Evolutionary conservation across 1,140 invertebrate genomes (phyloP), one percentile per base, ranked within the genome.

Genomic region (Anthonomus grandis): DNA sequence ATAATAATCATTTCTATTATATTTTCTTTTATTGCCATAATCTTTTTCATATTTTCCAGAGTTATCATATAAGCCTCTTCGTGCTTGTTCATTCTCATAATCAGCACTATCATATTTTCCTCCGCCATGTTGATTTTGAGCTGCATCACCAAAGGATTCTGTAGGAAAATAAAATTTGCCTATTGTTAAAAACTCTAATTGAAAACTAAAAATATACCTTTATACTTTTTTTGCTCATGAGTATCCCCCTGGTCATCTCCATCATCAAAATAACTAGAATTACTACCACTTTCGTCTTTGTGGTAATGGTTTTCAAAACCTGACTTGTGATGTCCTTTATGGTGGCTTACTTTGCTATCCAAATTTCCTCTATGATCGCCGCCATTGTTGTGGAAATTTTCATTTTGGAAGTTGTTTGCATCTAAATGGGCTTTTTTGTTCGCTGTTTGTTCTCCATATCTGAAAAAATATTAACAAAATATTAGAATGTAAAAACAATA

Each of bases 301-400:
- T 84, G 81, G 63, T 84, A 84, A 10, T 77, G 79, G 62, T 84
- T 84, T 54, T 77, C 78, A 62, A 83, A 85, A 27, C 83, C 83
- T 62, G 79, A 76, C 47, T 81, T 80, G 52, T 82, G 82, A 61
- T 83, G 81, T 0, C 82, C 82, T 65, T 84, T 84, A 57, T 80
- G 82, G 55, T 83, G 78, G 0, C 75, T 78, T 38, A 74, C 73
- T 59, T 80, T 79, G 27, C 69, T 76, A 36, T 74, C 75, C 23
- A 70, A 71, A 1, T 78, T 71, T 2, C 42, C 27, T 12, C 59
- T 13, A 21, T 56, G 56, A n/a, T 50, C 62, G 13, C 60, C 67
- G 15, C 55, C 59, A 27, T 64, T 48, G 39, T 70, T 55, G 22
- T 66, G 59, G 51, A 66, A 70, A 17, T 64, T 62, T 34, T 67